Conservation (phyloP, 1,140 invertebrate genomes). For the Ctenoplectra terminalis region DNA sequence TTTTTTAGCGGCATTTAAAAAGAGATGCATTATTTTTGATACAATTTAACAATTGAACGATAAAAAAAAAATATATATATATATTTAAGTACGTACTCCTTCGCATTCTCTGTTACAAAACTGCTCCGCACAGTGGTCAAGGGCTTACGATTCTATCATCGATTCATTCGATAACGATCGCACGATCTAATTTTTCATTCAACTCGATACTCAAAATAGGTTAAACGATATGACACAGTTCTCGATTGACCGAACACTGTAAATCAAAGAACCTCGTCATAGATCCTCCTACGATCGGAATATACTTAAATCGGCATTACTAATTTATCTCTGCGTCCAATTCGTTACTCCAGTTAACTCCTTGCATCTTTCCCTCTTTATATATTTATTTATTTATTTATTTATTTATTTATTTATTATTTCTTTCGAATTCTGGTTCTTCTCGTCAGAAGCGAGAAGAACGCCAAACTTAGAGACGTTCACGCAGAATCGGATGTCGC, state of each 20-base stretch:
- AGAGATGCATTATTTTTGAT: background rate
- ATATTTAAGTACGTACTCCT: background rate
- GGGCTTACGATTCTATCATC: background rate
- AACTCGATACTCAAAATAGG: background rate
- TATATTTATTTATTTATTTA: no score
- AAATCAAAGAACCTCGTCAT: background rate
- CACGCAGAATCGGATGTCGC: background rate
- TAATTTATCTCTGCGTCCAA: background rate
- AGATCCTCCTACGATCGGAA: background rate
- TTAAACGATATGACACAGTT: slow-evolving; percentile 19
- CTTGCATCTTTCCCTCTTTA: no score
- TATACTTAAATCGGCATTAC: background rate
- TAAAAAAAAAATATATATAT: background rate
- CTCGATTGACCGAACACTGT: background rate
- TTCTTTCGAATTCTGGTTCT: background rate
- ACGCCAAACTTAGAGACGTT: background rate
- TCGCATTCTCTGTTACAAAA: slow-evolving; percentile 17
- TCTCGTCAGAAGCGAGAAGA: background rate
- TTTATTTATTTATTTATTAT: no score
- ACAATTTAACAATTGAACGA: background rate
- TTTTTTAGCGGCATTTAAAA: background rate
- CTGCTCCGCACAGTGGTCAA: background rate
- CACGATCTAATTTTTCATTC: slow-evolving; percentile 13
- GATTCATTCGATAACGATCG: slow-evolving; percentile 18
- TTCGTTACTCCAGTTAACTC: background rate